Percentiles rank a stretch among this genome's conserved stretches.
Evolutionary conservation across 2,888 invertebrate genomes (phyloP).

Genomic region (Drosophila mayaguana): DNA sequence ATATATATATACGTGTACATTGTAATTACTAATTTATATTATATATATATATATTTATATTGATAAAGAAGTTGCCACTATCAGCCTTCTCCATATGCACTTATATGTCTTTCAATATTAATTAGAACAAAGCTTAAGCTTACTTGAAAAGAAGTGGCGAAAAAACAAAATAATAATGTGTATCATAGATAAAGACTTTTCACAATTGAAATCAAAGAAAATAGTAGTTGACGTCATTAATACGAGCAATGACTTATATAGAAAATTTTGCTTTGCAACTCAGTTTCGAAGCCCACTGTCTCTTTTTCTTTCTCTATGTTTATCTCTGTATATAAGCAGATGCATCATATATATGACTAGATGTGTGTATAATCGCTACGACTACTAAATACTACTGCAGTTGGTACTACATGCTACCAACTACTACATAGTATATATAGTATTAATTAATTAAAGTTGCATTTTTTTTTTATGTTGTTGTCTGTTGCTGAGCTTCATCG

Average conservation of each 20-base stretch:
- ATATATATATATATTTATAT: constrained; percentile 22
- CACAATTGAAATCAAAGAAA: constrained; percentile 24
- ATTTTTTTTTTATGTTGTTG: constrained; percentile 39
- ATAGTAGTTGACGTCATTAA: constrained; percentile 11
- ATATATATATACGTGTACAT: constrained; percentile 53
- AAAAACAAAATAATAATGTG: background rate
- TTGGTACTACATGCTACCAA: constrained; percentile 28
- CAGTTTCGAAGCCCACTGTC: constrained; percentile 52
- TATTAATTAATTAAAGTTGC: constrained; percentile 57
- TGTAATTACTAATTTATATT: constrained; percentile 69
- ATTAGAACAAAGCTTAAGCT: constrained; percentile 40
- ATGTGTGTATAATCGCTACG: constrained; percentile 70
- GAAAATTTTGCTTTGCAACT: constrained; percentile 75
- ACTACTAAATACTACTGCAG: constrained; percentile 46
- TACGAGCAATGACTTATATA: constrained; percentile 41
- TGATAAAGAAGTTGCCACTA: constrained; percentile 18
- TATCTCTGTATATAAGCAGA: constrained; percentile 42
- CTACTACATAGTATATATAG: constrained; percentile 48
- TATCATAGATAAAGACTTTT: constrained; percentile 18
- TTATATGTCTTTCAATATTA: constrained; percentile 52
- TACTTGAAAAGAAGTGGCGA: constrained; percentile 17
- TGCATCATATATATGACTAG: constrained; percentile 76
- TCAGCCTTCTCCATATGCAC: constrained; percentile 21
- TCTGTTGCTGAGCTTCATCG: constrained; percentile 57
- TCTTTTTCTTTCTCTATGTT: background rate